Evolutionary conservation across 2,113 vertebrate species (phyloP).

Genomic region (Pitta sordida): DNA sequence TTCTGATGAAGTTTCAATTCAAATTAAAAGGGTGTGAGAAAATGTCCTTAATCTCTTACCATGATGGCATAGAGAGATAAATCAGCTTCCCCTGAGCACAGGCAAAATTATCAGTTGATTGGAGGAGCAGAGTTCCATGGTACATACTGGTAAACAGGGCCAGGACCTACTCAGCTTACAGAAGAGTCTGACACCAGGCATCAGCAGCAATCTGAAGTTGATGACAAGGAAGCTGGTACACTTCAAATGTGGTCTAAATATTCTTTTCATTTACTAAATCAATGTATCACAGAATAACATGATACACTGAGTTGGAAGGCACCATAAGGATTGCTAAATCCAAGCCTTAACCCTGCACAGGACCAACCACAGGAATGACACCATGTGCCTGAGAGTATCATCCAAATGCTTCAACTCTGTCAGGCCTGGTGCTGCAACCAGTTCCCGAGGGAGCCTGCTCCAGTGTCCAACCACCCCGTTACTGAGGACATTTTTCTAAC

Average conservation of each 20-base stretch:
- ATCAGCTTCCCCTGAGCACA: neutral
- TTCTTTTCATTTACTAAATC: neutral
- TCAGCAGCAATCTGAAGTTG: neutral
- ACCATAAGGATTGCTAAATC: neutral
- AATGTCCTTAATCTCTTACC: neutral
- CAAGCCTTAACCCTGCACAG: neutral
- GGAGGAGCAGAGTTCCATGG: neutral
- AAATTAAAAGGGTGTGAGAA: neutral
- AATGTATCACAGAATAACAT: neutral
- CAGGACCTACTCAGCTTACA: neutral
- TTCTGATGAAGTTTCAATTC: neutral
- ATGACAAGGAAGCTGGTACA: neutral
- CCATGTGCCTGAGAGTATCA: neutral
- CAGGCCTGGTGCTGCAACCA: neutral
- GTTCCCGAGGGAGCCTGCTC: neutral
- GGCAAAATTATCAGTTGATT: neutral
- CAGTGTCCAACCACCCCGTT: neutral
- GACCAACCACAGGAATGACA: neutral
- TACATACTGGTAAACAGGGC: neutral
- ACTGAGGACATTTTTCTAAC: neutral
- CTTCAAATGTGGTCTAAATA: neutral
- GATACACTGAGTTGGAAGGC: neutral
- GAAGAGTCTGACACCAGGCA: neutral
- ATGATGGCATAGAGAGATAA: neutral
- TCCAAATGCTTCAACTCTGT: neutral